Evolutionary conservation across 2,113 vertebrate species (phyloP).

Genomic region (Lepus europaeus): DNA sequence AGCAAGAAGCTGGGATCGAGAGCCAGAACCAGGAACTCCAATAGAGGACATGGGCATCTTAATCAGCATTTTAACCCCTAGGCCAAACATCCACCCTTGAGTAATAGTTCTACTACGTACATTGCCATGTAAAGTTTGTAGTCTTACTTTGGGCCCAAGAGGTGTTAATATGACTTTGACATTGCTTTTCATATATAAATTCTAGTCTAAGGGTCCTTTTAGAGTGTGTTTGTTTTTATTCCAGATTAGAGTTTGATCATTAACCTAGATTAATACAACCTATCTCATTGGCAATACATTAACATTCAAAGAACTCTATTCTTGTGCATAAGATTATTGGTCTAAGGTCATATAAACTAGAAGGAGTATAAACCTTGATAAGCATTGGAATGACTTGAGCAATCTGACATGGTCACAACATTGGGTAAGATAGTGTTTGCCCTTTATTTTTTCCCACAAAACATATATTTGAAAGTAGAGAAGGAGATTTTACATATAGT

Average conservation of each 20-base stretch:
- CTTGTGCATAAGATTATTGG: slow-evolving; percentile 60
- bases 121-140: slow-evolving; percentile 30
- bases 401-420: slow-evolving; percentile 49
- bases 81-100: not conserved
- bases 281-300: slow-evolving; percentile 55
- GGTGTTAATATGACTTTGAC: slow-evolving; percentile 46
- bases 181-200: slow-evolving; percentile 52
- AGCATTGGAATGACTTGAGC: slow-evolving; percentile 53
- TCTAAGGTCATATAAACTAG: slow-evolving; percentile 46
- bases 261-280: slow-evolving; percentile 67
- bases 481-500: slow-evolving; percentile 9
- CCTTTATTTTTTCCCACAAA: slow-evolving; percentile 26
- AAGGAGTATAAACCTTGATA: slow-evolving; percentile 66
- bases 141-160: slow-evolving; percentile 44
- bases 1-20: too few species aligned
- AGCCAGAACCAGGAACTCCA: too few species aligned
- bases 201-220: slow-evolving; percentile 60
- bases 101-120: not conserved
- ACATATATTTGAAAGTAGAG: not conserved
- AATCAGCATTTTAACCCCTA: too few species aligned
- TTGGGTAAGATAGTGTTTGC: slow-evolving; percentile 48
- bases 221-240: slow-evolving; percentile 54
- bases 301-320: slow-evolving; percentile 65
- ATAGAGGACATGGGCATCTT: too few species aligned
- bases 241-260: slow-evolving; percentile 69